phyloP scores from a whole-genome alignment of 2,113 vertebrate genomes.

The Coracopsis vasa region DNA sequence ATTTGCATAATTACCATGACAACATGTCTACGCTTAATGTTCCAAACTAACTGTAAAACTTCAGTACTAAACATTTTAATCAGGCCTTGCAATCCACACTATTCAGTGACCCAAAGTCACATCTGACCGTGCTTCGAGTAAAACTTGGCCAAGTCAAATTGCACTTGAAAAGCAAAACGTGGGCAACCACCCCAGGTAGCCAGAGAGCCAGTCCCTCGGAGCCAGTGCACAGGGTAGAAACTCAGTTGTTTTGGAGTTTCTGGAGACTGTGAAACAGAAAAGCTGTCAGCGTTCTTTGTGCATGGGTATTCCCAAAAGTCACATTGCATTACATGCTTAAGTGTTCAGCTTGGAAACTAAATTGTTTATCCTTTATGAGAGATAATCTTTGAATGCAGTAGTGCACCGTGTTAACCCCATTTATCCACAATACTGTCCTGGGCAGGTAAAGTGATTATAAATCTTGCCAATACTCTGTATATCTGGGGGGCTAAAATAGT shows the following conservation, averaged over 20 bases:
- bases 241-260: fast-evolving
- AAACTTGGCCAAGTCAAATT: neutral
- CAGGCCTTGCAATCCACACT: neutral
- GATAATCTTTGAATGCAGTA: neutral
- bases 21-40: neutral
- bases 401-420: fast-evolving
- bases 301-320: neutral
- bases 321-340: fast-evolving
- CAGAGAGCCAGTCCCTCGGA: neutral
- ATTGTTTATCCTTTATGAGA: neutral
- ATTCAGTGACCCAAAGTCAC: neutral
- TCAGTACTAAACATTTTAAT: neutral
- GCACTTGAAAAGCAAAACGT: neutral
- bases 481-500: neutral
- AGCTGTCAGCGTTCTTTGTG: neutral
- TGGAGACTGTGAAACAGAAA: neutral
- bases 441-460: neutral
- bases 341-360: neutral
- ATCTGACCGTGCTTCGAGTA: neutral
- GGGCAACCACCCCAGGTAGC: neutral
- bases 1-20: neutral
- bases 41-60: neutral
- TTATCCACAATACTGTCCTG: neutral
- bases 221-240: fast-evolving
- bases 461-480: neutral